Evolutionary conservation across 92 coral and sea anemone species (phyloP).

Genomic region (Zoanthus sociatus): DNA sequence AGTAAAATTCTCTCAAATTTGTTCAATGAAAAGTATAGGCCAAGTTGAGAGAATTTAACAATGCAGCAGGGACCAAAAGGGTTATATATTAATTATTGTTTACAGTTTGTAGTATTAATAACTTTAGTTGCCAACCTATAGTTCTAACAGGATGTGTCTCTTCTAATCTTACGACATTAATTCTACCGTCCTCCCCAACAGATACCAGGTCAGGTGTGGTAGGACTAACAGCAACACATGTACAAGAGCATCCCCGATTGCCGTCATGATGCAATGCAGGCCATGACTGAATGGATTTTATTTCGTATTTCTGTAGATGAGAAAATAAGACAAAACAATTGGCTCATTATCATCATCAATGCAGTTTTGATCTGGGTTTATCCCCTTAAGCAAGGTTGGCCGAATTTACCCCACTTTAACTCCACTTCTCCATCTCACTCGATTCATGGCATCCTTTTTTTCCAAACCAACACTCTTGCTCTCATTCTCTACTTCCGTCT

Average conservation of each 20-base stretch:
- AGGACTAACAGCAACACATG: conserved; percentile 83
- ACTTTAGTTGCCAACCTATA: conserved; percentile 71
- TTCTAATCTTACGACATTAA: conserved; percentile 76
- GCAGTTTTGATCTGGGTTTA: too few species aligned
- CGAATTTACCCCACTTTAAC: too few species aligned
- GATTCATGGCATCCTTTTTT: too few species aligned
- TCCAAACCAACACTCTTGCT: too few species aligned
- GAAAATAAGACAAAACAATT: background rate
- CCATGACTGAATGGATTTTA: conserved; percentile 78
- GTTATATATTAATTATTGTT: background rate
- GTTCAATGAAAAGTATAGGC: too few species aligned
- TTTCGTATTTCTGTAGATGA: conserved; percentile 46
- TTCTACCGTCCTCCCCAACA: conserved; percentile 95
- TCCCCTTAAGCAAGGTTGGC: too few species aligned
- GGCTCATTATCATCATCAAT: too few species aligned
- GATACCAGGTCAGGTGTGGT: conserved; percentile 77
- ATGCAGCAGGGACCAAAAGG: too few species aligned
- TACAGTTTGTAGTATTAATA: background rate
- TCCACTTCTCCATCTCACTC: too few species aligned
- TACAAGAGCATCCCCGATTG: conserved; percentile 73
- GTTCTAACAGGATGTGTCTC: conserved; percentile 86
- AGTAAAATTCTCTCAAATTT: too few species aligned
- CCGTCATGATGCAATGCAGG: conserved; percentile 72
- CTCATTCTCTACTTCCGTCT: too few species aligned
- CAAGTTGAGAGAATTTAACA: too few species aligned